Base-by-base conservation (phyloP, 2,888 invertebrate species). In the Thereva nobilitata region DNA sequence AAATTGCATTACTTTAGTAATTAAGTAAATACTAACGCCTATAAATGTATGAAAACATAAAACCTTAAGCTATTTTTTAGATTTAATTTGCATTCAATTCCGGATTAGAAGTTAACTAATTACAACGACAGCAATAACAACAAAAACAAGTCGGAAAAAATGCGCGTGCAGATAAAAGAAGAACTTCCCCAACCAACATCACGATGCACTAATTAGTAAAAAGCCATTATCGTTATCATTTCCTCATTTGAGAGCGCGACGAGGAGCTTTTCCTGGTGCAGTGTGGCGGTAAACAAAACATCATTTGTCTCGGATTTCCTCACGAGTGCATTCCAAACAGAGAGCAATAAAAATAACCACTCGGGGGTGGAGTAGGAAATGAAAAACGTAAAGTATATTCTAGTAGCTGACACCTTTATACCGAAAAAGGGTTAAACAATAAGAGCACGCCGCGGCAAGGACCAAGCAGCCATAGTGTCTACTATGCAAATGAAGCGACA, bases 401-500 rank as follows among this genome's bases (percentile, higher is more conserved):
- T 35, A 61, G 50, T 50, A 42, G 61, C 50, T 50, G 61, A 61
- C 61, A 61, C 61, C 61, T 61, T 61, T 61, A 23, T 23, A 23
- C 49, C 61, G 40, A 50, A 61, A 61, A 61, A 61, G 42, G 61
- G 50, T 61, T 61, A 61, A 40, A 61, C 50, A 61, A 61, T 61
- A 50, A 50, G 38, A 23, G 23, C 23, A 23, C 49, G 41, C 35
- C 23, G 40, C 49, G 61, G 61, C 23, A 50, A 61, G 50, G 61
- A 49, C 40, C 61, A 50, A 42, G 50, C 61, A 61, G 23, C 23
- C 23, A 23, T 23, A 23, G 23, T 50, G 10, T 50, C 61, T 61
- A 61, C 50, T 50, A 61, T 61, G 61, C 61, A 61, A 61, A 61
- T 61, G 61, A 61, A 61, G 61, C 50, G 61, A 50, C 61, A 61